These are phyloP conservation scores for Leptobrachium leishanense DNA, from an alignment of 2,113 vertebrate species.

Conservation along the genomic window DNA sequence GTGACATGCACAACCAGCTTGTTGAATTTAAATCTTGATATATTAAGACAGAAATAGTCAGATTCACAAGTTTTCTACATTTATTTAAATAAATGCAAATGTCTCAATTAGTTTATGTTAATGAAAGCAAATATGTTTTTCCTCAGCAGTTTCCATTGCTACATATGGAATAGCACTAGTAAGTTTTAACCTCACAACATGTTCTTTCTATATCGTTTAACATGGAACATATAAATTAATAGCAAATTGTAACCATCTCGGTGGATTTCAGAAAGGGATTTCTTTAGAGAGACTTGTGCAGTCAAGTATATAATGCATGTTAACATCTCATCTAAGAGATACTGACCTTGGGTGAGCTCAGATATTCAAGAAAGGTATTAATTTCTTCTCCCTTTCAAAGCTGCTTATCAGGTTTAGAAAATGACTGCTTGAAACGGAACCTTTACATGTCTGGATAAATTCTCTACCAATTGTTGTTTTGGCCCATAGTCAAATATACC, in stretches of 20 bases:
- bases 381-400: conserved; percentile 65
- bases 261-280: conserved; percentile 12
- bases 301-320: conserved; percentile 57
- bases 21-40: too few species aligned
- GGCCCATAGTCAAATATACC: conserved; percentile 91
- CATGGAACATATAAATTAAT: conserved; percentile 51
- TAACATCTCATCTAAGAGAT: conserved; percentile 62
- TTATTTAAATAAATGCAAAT: not conserved
- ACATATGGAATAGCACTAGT: conserved; percentile 41
- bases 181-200: conserved; percentile 43
- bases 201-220: conserved; percentile 29
- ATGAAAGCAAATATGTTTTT: conserved; percentile 20
- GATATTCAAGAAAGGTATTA: conserved; percentile 56
- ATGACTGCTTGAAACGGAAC: conserved; percentile 67
- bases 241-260: conserved; percentile 29
- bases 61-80: too few species aligned
- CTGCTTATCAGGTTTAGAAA: conserved; percentile 69
- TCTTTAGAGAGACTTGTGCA: conserved; percentile 50
- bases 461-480: conserved; percentile 81
- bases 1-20: too few species aligned
- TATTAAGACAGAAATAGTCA: too few species aligned
- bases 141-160: conserved; percentile 25
- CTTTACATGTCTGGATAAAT: conserved; percentile 74
- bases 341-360: conserved; percentile 62
- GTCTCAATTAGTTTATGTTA: conserved; percentile 36